phyloP scores from a whole-genome alignment of 2,888 invertebrate genomes.

The Lepidocyrtinus sp. region DNA sequence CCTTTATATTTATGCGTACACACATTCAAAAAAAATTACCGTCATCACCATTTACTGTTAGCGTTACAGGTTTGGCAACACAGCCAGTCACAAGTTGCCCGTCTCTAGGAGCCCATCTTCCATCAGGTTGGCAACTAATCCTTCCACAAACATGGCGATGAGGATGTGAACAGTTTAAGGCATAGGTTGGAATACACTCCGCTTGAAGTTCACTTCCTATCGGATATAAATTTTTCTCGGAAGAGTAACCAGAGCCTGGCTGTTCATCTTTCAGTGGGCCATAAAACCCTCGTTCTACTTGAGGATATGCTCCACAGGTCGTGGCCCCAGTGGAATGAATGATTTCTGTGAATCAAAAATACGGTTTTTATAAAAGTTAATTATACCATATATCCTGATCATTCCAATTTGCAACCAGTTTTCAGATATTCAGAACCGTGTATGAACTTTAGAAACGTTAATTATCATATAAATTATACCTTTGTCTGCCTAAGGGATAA shows the following conservation, averaged over 20 bases:
- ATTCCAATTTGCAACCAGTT: no score
- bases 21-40: constrained; percentile 47
- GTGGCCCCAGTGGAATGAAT: constrained; percentile 34
- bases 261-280: neutral
- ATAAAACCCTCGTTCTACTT: constrained; percentile 19
- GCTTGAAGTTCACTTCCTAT: neutral
- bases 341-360: constrained; percentile 37
- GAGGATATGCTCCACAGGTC: constrained; percentile 30
- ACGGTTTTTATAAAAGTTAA: no score
- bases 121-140: constrained; percentile 62
- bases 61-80: constrained; percentile 44
- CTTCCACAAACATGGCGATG: constrained; percentile 63
- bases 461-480: no score
- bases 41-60: constrained; percentile 55
- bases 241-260: neutral
- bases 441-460: no score
- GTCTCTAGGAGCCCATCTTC: constrained; percentile 50
- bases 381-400: no score
- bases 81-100: constrained; percentile 62
- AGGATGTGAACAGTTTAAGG: constrained; percentile 60
- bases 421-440: no score
- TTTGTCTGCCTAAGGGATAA: no score
- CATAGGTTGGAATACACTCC: constrained; percentile 30
- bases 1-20: no score
- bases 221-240: neutral